Percentiles rank a stretch among this genome's conserved stretches.
These are phyloP conservation scores for Crocuta crocuta DNA, from an alignment of 2,113 vertebrate genomes.

Conservation along the genomic window DNA sequence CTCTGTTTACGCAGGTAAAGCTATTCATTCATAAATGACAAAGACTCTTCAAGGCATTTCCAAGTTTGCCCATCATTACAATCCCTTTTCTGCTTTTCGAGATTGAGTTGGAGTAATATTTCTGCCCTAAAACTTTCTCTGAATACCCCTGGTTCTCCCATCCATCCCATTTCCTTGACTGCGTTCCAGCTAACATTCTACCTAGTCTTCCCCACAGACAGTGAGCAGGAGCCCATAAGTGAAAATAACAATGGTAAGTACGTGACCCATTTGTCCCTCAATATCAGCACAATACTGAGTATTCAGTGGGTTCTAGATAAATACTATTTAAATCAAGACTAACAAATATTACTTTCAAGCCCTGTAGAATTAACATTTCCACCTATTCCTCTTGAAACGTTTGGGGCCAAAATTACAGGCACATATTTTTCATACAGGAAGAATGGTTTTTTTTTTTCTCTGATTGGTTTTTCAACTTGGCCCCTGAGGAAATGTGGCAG, in stretches of 20 bases:
- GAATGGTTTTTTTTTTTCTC: neutral
- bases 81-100: neutral
- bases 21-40: neutral
- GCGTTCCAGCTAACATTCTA: neutral
- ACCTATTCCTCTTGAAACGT: neutral
- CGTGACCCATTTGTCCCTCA: neutral
- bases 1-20: neutral
- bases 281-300: neutral
- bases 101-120: neutral
- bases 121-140: neutral
- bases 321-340: neutral
- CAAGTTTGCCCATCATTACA: neutral
- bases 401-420: neutral
- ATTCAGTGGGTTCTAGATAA: neutral
- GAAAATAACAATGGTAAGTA: too few relatives aligned
- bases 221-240: neutral
- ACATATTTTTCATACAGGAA: neutral
- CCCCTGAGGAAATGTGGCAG: neutral
- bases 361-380: neutral
- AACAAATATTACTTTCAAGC: neutral
- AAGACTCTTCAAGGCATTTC: neutral
- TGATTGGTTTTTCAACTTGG: neutral
- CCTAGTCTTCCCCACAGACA: neutral
- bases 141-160: neutral
- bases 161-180: neutral